Evolutionary conservation across 2,888 invertebrate species (phyloP).

Genomic region (Stenurella melanura): DNA sequence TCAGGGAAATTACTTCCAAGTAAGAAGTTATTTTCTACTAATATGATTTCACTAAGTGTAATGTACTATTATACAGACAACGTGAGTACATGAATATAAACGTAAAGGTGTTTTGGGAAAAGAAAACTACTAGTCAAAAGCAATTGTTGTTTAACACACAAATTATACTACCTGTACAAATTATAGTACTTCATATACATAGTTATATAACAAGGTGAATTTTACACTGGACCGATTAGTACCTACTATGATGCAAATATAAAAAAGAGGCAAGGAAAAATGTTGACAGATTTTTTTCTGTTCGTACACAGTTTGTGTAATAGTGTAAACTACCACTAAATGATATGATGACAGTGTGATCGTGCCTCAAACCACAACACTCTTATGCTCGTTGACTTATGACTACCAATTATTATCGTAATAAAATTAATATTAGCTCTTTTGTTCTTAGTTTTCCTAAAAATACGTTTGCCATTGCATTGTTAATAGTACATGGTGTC

Average conservation of each 20-base stretch:
- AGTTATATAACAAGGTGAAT: constrained; percentile 72
- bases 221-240: constrained; percentile 73
- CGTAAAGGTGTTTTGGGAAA: neutral
- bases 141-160: constrained; percentile 73
- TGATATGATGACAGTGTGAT: constrained; percentile 48
- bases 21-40: too few species aligned
- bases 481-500: constrained; percentile 4
- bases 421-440: neutral
- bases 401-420: neutral
- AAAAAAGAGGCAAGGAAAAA: constrained; percentile 46
- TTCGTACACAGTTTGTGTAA: constrained; percentile 4
- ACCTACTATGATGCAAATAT: constrained; percentile 66
- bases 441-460: neutral
- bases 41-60: too few species aligned
- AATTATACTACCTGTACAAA: constrained; percentile 74
- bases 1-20: too few species aligned
- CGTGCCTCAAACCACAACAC: neutral
- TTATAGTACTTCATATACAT: constrained; percentile 71
- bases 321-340: constrained; percentile 48
- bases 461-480: neutral
- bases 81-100: too few species aligned
- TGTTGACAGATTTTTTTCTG: constrained; percentile 10
- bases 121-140: constrained; percentile 67
- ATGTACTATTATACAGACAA: too few species aligned
- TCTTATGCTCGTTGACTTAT: neutral